Evolutionary conservation across 2,113 vertebrate genomes (phyloP), one percentile per base, ranked within the genome.

Genomic region (Leucosticte australis): DNA sequence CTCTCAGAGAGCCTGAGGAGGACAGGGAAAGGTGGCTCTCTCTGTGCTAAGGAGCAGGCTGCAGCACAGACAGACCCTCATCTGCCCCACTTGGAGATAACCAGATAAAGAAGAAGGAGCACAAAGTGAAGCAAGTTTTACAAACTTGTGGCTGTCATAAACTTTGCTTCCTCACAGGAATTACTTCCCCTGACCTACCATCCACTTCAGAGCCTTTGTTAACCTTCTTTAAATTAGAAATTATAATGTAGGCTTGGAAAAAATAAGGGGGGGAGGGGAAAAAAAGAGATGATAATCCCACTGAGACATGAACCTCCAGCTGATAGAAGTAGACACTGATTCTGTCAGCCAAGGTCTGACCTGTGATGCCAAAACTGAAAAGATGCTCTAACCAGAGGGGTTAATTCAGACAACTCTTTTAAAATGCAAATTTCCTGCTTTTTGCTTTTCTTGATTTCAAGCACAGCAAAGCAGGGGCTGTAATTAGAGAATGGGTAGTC

Each of bases 401-500:
- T 92, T 96, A 96, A 97, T 83, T 83, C 88, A 83, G 65, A 88
- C 37, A 93, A 74, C 52, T 92, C 84, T 68, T 39, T 82, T 64
- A 94, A 87, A 96, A 96, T 93, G 92, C 89, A 89, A 69, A 94
- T 96, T 60, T 41, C 17, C 90, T 88, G 8, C 78, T 91, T 92
- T 95, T 80, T 47, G 73, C 74, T 70, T 83, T 90, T 88, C 71
- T 94, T 93, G 96, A 93, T 94, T 96, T 95, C 79, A 78, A 95
- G 96, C 96, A 80, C 78, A 33, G 94, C 83, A 79, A 87, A 85
- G 90, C 92, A 87, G 59, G 96, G 91, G 79, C 87, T 92, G 86
- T 97, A 97, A 98, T 98, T 97, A 97, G 79, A 92, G 95, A 95
- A 88, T 83, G 94, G 97, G 97, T 94, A 96, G 96, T 95, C 60